These are phyloP conservation scores for Hippocampus barbouri DNA, from an alignment of 2,113 vertebrate species.

Conservation along the genomic window DNA sequence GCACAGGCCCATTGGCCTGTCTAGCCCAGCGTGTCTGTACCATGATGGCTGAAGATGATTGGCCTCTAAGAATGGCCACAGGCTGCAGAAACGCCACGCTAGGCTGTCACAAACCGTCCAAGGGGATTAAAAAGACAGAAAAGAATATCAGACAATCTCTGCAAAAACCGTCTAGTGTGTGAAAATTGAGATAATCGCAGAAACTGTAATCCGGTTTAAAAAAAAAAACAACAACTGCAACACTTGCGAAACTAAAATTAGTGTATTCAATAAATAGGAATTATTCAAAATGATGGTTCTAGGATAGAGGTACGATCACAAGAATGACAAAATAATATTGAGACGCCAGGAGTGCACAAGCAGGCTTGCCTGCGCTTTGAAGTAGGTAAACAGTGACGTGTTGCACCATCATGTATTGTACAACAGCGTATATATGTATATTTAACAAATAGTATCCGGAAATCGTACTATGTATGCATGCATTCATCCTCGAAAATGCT, in stretches of 20 bases:
- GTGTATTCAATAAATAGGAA: conserved; percentile 8
- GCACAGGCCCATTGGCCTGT: conserved; percentile 65
- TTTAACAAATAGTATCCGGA: background rate
- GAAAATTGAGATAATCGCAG: conserved; percentile 40
- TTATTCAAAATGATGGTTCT: background rate
- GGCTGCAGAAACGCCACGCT: conserved; percentile 26
- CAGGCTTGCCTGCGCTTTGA: background rate
- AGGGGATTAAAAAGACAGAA: conserved; percentile 67
- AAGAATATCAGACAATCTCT: conserved; percentile 40
- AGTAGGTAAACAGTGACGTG: too few relatives aligned
- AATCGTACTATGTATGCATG: background rate
- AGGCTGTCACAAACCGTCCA: conserved; percentile 60
- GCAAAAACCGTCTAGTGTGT: conserved; percentile 27
- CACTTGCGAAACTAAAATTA: conserved; percentile 15
- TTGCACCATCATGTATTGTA: background rate
- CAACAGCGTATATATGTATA: background rate
- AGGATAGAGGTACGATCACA: background rate
- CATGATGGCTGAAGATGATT: conserved; percentile 73
- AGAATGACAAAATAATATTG: background rate
- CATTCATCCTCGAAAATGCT: background rate
- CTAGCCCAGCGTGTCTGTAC: conserved; percentile 71
- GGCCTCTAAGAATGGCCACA: conserved; percentile 65
- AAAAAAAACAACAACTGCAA: conserved; percentile 19
- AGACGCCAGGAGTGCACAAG: background rate
- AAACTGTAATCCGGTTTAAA: conserved; percentile 23